Conservation (phyloP, 2,113 vertebrate species). For the Gallinago media region DNA sequence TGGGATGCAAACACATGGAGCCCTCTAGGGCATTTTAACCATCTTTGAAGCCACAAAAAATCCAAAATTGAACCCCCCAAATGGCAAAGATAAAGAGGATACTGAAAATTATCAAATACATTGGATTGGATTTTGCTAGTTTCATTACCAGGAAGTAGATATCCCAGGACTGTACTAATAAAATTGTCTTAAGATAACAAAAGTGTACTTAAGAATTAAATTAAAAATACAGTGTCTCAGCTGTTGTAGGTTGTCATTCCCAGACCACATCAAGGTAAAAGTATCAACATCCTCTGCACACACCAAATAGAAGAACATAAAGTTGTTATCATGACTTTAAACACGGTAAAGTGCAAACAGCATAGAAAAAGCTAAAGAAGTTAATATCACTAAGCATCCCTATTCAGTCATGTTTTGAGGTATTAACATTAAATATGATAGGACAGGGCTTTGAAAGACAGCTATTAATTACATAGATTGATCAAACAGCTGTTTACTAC, state of each 20-base stretch:
- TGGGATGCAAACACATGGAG: too few relatives aligned
- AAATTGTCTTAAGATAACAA: background rate
- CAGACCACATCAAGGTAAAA: background rate
- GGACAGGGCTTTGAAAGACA: background rate
- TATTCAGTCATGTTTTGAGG: background rate
- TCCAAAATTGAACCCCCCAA: background rate
- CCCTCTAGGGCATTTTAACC: background rate
- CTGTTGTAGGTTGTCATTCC: background rate
- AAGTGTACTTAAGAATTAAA: background rate
- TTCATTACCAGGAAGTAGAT: background rate
- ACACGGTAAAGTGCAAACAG: background rate
- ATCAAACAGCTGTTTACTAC: background rate
- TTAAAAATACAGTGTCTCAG: background rate
- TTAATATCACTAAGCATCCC: background rate
- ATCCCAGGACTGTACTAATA: background rate
- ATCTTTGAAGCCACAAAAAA: background rate
- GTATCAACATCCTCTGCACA: background rate
- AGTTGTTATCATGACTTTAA: background rate
- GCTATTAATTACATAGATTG: background rate
- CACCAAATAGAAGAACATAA: background rate
- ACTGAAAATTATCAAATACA: background rate
- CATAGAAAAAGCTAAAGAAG: background rate
- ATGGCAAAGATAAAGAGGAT: background rate
- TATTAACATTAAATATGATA: background rate
- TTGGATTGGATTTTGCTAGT: background rate